Base-by-base conservation (phyloP, 2,888 invertebrate species). In the Mantis religiosa region DNA sequence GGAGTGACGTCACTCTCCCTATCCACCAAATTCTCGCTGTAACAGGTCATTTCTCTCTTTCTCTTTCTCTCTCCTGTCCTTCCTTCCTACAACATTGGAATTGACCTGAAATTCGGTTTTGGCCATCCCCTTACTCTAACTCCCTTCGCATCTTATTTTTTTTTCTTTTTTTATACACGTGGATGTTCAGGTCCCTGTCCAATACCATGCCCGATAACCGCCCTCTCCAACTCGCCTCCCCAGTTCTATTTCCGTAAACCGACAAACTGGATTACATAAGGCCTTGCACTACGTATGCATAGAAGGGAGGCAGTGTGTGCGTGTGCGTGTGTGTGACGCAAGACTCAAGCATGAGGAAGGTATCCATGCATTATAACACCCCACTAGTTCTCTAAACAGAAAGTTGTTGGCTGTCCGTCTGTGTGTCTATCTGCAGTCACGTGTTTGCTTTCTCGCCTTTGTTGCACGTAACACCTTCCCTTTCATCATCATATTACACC, bases 201-300 rank as follows among this genome's bases (percentile, higher is more conserved):
- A 28, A 84, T 28, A 81, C 87, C 82, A 25, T 87, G 87, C 34
- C 87, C 87, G 87, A 82, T 82, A 81, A 82, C 82, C 82, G 30
- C 71, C 54, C 28, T 71, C 30, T 71, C 25, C 82, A 82, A 34
- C 87, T 25, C 87, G 27, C 87, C n/a, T 25, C 28, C 41, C 34
- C 81, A 82, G n/a, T 87, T 87, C 87, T 34, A 87, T 87, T 87
- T 87, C 87, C 87, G 87, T 41, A 82, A 34, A 81, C 87, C 28
- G 87, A 30, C 81, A 87, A 87, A 87, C 87, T 82, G 82, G 82
- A 87, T 87, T 87, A 87, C 87, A 41, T 87, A 87, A 71, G 41
- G 54, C 54, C 54, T 71, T 71, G 54, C 54, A 54, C 54, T 54
- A 54, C 20, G 54, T 54, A 54, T 54, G 54, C 54, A 71, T 71